phyloP scores from a whole-genome alignment of 2,113 vertebrate genomes.

The Sinocyclocheilus grahami region DNA sequence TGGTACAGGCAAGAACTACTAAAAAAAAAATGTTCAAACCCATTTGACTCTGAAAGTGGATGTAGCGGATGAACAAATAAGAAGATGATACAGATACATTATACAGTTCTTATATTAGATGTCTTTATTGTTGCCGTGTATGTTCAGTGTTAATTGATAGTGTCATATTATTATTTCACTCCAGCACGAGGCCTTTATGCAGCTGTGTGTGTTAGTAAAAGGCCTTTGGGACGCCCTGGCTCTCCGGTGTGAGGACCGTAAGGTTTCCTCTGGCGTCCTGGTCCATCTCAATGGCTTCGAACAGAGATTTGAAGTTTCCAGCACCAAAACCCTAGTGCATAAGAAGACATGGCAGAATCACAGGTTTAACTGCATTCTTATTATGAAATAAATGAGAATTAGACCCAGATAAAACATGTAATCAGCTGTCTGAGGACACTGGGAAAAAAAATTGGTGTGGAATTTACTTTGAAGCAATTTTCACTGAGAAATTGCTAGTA shows the following conservation, averaged over 20 bases:
- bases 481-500: too few relatives aligned
- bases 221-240: constrained; percentile 58
- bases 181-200: background rate
- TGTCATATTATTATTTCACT: background rate
- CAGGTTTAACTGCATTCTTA: background rate
- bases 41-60: background rate
- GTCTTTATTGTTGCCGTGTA: background rate
- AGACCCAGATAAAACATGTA: background rate
- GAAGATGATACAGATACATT: background rate
- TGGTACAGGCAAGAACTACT: too few relatives aligned
- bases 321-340: constrained; percentile 79
- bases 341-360: background rate
- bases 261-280: constrained; percentile 83
- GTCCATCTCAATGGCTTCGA: constrained; percentile 84
- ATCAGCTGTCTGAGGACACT: background rate
- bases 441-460: too few relatives aligned
- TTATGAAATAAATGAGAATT: background rate
- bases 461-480: too few relatives aligned
- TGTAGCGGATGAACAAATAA: background rate
- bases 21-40: background rate
- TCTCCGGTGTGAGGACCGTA: constrained; percentile 67
- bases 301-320: constrained; percentile 85
- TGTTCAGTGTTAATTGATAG: background rate
- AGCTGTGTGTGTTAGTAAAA: constrained; percentile 66
- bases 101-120: background rate